Conservation (phyloP, 1,140 invertebrate species). For the Venustaconcha ellipsiformis region DNA sequence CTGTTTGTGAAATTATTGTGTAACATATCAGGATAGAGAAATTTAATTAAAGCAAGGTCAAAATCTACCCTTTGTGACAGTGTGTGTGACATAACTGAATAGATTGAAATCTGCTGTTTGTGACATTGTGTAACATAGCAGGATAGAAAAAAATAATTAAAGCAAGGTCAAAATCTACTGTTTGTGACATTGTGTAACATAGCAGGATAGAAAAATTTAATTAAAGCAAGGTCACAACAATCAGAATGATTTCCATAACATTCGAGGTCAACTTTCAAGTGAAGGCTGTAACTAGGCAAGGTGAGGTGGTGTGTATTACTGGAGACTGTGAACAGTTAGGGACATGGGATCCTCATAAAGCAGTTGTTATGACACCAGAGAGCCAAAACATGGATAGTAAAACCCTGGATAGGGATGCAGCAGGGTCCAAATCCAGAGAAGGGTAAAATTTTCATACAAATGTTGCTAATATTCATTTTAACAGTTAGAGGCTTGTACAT, state of each 20-base stretch:
- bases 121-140: no score
- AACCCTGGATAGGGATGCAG: not conserved
- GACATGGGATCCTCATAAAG: slow-evolving; percentile 19
- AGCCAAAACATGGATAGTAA: not conserved
- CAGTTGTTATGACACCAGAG: slow-evolving; percentile 1
- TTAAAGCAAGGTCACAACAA: no score
- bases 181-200: no score
- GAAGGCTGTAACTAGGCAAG: not conserved
- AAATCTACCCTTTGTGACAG: no score
- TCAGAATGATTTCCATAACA: slow-evolving; percentile 6
- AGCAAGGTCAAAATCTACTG: no score
- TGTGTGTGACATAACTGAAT: no score
- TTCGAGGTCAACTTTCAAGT: slow-evolving; percentile 28
- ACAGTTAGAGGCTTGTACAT: not conserved
- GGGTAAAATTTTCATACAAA: not conserved
- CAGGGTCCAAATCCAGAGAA: not conserved
- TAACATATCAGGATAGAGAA: no score
- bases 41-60: no score
- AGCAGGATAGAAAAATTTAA: no score
- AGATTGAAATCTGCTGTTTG: no score
- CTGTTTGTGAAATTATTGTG: no score
- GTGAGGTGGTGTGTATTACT: slow-evolving; percentile 27
- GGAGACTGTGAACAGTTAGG: slow-evolving; percentile 25
- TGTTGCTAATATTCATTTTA: not conserved
- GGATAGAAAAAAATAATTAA: no score